Percentiles rank a stretch among this genome's conserved stretches.
phyloP scores from a whole-genome alignment of 2,888 invertebrate species.

The Scelioninae gen. 2 region DNA sequence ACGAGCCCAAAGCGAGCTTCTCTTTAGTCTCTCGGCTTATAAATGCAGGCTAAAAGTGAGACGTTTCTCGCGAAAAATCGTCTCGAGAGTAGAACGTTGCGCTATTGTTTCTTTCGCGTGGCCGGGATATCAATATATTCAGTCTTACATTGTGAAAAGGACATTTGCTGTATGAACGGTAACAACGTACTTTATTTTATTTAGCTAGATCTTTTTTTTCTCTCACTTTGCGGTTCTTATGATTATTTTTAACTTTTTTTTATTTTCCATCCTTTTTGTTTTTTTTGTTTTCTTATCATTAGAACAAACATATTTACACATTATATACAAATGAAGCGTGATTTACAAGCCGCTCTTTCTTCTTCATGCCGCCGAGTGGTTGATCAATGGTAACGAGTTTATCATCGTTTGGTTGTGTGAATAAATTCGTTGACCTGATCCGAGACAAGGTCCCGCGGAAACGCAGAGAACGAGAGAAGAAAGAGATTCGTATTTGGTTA shows the following conservation, averaged over 20 bases:
- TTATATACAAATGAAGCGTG: slow-evolving; percentile 38
- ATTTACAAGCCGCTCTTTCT: slow-evolving; percentile 12
- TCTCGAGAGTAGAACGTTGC: slow-evolving; percentile 36
- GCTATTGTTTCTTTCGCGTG: slow-evolving; percentile 11
- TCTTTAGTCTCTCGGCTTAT: slow-evolving; percentile 52
- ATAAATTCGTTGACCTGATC: slow-evolving; percentile 19
- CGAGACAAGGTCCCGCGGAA: slow-evolving; percentile 40
- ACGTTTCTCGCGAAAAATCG: slow-evolving; percentile 51
- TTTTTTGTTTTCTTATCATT: slow-evolving; percentile 2
- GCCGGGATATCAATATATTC: slow-evolving; percentile 25
- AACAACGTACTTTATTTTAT: slow-evolving; percentile 38
- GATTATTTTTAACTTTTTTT: background rate
- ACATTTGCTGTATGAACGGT: slow-evolving; percentile 32
- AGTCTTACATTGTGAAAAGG: slow-evolving; percentile 51
- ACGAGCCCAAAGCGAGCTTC: slow-evolving; percentile 33
- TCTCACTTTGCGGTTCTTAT: background rate
- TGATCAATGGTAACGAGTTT: background rate
- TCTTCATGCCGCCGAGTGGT: background rate
- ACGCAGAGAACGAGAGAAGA: slow-evolving; percentile 41
- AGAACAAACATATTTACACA: slow-evolving; percentile 43
- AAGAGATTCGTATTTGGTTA: slow-evolving; percentile 50
- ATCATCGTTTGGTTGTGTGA: slow-evolving; percentile 10
- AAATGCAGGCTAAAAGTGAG: slow-evolving; percentile 49
- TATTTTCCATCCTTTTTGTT: slow-evolving; percentile 1
- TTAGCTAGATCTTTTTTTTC: background rate